phyloP scores from a whole-genome alignment of 1,140 invertebrate species.

The Zaprionus vittiger region DNA sequence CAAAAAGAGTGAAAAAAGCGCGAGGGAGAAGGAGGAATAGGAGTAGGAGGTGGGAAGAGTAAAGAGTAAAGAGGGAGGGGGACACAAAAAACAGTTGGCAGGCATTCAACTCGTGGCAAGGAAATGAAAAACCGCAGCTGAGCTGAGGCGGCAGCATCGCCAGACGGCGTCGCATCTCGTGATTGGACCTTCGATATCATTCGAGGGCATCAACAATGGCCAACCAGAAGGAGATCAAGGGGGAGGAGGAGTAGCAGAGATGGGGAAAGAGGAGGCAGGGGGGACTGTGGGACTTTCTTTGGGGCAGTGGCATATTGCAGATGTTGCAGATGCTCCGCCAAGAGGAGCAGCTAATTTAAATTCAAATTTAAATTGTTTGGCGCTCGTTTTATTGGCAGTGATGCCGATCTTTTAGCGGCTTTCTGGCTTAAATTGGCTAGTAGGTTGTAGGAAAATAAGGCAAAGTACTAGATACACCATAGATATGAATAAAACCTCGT shows the following conservation, averaged over 20 bases:
- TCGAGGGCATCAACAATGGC: conserved; percentile 61
- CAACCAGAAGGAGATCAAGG: background rate
- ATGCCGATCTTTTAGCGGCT: conserved; percentile 11
- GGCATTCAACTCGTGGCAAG: conserved; percentile 33
- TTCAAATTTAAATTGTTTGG: conserved; percentile 79
- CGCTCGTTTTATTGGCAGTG: conserved; percentile 66
- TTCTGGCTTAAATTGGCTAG: conserved; percentile 14
- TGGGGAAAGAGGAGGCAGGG: background rate
- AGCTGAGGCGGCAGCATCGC: conserved; percentile 11
- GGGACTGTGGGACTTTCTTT: background rate
- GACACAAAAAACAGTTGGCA: conserved; percentile 33
- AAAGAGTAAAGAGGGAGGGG: background rate
- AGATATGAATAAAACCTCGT: too few species aligned
- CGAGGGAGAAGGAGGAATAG: background rate
- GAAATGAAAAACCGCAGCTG: conserved; percentile 16
- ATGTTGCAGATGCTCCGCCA: conserved; percentile 27
- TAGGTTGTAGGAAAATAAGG: background rate
- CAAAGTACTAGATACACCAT: too few species aligned
- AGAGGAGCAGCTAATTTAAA: conserved; percentile 73
- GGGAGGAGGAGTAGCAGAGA: background rate
- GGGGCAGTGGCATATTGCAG: conserved; percentile 43
- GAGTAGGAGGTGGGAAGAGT: background rate
- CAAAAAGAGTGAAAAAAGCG: conserved; percentile 11
- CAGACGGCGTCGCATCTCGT: conserved; percentile 47
- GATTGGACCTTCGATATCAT: conserved; percentile 63